phyloP scores from a whole-genome alignment of 2,113 vertebrate genomes.

The Myotis yumanensis region DNA sequence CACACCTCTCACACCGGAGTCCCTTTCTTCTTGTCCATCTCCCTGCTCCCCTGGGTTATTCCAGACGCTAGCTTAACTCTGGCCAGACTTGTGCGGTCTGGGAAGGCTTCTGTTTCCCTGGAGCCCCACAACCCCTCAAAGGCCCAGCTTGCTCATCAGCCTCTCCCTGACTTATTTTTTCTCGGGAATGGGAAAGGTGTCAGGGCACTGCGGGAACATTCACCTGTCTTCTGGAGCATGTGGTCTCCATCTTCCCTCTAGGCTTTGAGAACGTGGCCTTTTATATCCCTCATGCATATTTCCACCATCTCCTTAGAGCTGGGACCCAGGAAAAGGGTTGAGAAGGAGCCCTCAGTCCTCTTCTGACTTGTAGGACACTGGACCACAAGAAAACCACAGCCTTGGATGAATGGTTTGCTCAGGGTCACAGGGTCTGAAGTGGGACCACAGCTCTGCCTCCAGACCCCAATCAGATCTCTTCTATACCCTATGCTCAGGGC shows the following conservation, averaged over 20 bases:
- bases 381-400: not conserved
- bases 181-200: not conserved
- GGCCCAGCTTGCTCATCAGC: not conserved
- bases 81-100: rapidly evolving
- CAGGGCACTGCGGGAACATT: not conserved
- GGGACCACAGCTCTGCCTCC: not conserved
- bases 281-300: not conserved
- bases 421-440: not conserved
- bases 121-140: not conserved
- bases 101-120: not conserved
- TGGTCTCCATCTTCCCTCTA: not conserved
- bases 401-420: not conserved
- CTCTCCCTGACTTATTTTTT: not conserved
- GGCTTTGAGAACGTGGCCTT: not conserved
- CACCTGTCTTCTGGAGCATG: not conserved
- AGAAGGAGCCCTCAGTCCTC: not conserved
- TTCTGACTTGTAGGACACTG: not conserved
- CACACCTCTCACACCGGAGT: not conserved
- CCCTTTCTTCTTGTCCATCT: not conserved
- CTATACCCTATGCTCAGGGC: not conserved
- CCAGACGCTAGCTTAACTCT: not conserved
- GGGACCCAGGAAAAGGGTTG: not conserved
- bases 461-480: not conserved
- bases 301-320: not conserved
- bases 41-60: not conserved